A percentile compares a stretch with the other conserved stretches of the same genome.
These are phyloP conservation scores for Andrena marginata DNA, from an alignment of 2,888 invertebrate genomes.

Conservation along the genomic window DNA sequence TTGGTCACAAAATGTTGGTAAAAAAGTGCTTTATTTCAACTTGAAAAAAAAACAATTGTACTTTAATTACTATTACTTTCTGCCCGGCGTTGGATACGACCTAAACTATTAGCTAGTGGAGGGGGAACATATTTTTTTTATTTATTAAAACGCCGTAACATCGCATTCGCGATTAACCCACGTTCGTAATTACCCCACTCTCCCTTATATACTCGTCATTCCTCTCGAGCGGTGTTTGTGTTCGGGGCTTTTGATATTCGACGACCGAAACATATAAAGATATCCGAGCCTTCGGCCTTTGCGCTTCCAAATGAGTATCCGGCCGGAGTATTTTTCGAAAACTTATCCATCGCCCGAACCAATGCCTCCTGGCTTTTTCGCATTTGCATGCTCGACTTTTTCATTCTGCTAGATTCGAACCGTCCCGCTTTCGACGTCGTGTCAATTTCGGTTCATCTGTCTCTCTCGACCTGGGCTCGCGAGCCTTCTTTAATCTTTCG, in stretches of 20 bases:
- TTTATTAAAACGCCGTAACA: too few species aligned
- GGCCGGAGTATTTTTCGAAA: slow-evolving; percentile 16
- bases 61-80: too few species aligned
- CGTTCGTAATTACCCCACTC: too few species aligned
- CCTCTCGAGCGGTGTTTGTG: background rate
- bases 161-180: too few species aligned
- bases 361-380: slow-evolving; percentile 38
- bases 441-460: slow-evolving; percentile 45
- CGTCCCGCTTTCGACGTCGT: slow-evolving; percentile 39
- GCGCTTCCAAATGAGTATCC: slow-evolving; percentile 35
- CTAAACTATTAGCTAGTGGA: too few species aligned
- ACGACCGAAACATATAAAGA: slow-evolving; percentile 1
- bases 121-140: too few species aligned
- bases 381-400: slow-evolving; percentile 45
- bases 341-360: slow-evolving; percentile 38
- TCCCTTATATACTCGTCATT: too few species aligned
- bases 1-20: too few species aligned
- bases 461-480: slow-evolving; percentile 5
- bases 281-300: slow-evolving; percentile 18
- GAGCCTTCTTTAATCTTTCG: slow-evolving; percentile 41
- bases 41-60: too few species aligned
- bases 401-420: slow-evolving; percentile 45
- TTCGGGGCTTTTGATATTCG: background rate
- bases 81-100: too few species aligned
- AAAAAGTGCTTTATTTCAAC: too few species aligned